Evolutionary conservation across 2,113 vertebrate genomes (phyloP).

Genomic region (Gopherus evgoodei): DNA sequence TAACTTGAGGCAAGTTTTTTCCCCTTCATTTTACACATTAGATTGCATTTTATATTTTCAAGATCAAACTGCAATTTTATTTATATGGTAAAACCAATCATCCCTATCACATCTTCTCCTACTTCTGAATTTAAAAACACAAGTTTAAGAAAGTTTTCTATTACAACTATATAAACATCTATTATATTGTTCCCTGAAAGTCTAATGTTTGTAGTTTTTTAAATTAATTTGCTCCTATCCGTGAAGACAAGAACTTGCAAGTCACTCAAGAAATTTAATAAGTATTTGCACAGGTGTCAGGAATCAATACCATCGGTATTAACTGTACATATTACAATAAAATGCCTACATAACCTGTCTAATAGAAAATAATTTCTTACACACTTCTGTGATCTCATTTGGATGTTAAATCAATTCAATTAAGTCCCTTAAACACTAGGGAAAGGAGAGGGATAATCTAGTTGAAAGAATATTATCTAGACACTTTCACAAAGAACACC

Average conservation of each 20-base stretch:
- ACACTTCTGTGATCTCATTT: not conserved
- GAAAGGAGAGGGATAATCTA: not conserved
- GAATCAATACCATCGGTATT: not conserved
- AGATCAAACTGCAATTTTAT: not conserved
- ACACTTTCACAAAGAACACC: not conserved
- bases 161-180: not conserved
- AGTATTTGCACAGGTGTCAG: not conserved
- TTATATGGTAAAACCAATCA: not conserved
- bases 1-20: not conserved
- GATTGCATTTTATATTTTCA: not conserved
- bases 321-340: not conserved
- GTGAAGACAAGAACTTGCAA: not conserved
- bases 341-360: not conserved
- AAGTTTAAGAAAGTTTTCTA: not conserved
- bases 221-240: fast-evolving
- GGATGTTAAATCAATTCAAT: not conserved
- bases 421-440: not conserved
- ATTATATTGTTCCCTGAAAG: not conserved
- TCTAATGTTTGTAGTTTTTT: not conserved
- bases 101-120: not conserved
- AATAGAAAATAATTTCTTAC: not conserved
- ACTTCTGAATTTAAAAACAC: not conserved
- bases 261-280: not conserved
- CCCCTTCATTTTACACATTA: not conserved
- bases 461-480: not conserved